Conservation (phyloP, 2,113 vertebrate genomes). For the Tragelaphus scriptus region DNA sequence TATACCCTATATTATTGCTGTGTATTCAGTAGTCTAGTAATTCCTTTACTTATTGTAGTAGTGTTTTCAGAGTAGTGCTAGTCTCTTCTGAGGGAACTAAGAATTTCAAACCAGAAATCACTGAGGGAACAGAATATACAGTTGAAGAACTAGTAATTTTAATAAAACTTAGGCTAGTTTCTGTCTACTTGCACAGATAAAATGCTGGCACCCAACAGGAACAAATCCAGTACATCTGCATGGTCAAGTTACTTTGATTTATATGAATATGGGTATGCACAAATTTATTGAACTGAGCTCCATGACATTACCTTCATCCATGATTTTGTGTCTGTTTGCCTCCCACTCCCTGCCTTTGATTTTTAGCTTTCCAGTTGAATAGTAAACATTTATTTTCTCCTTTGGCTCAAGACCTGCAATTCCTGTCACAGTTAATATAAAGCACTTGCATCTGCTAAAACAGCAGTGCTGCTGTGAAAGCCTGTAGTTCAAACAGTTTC, state of each 20-base stretch:
- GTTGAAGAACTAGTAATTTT: neutral
- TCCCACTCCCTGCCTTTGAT: neutral
- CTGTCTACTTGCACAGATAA: neutral
- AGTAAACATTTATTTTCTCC: constrained; percentile 38
- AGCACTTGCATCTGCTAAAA: constrained; percentile 1
- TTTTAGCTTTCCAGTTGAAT: neutral
- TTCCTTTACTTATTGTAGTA: neutral
- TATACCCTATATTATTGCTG: neutral
- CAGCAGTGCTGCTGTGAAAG: neutral
- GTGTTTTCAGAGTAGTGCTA: neutral
- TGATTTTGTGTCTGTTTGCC: neutral
- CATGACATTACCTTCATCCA: constrained; percentile 11
- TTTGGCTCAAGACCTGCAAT: constrained; percentile 16
- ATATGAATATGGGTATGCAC: neutral
- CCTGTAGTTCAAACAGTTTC: neutral
- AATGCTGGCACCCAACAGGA: constrained; percentile 11
- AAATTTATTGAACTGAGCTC: neutral
- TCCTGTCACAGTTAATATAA: constrained; percentile 36
- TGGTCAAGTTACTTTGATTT: constrained; percentile 40
- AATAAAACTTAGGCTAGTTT: neutral
- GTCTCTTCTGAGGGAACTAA: neutral
- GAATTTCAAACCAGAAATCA: neutral
- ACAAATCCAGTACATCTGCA: constrained; percentile 30
- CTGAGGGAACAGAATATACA: neutral
- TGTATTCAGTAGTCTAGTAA: neutral